Base-by-base conservation (phyloP, 2,888 invertebrate species). In the Tenodera sinensis region DNA sequence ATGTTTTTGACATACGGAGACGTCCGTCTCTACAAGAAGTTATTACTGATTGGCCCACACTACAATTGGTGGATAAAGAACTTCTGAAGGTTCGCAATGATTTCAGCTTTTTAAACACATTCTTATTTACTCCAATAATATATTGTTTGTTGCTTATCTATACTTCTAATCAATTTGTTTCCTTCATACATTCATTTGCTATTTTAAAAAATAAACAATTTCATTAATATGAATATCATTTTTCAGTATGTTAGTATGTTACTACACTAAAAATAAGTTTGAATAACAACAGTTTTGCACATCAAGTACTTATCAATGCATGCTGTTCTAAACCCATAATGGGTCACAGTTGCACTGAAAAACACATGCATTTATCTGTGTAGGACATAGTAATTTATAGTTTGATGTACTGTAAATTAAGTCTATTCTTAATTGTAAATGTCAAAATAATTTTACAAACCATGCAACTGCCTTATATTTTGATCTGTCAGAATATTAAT, bases 41-140 rank as follows among this genome's bases (percentile, higher is more conserved):
- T 93, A 96, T 97, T 93, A 96, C 96, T 92, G 97, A 97, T 94
- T 97, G 97, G 96, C 97, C 97, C 93, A 95, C 93, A 92, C 95
- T 97, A 94, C 94, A 95, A 94, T 95, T 95, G 93, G 94, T 94
- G 94, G 95, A 94, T 93, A 95, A 95, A 94, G 94, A 94, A 88
- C 89, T 90, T 47, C 90, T 90, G 94, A 96, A 96, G 96, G 96
- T 96, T 96, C 95, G 96, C 94, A 95, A 91, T 82, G 88, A 87
- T 85, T 89, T 87, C 81, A 87, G 89, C 88, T 90, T 90, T 87
- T 90, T 88, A 84, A 71, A 20, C 54, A 71, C 54, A 71, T 20
- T 42, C 42, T 20, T 71, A 71, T 71, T 71, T 3, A 71, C 8
- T 71, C 25, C 7, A 71, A 71, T 71, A 20, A 71, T 71, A 25